These are phyloP conservation scores for Dolichotis patagonum DNA, from an alignment of 2,113 vertebrate species.

Conservation along the genomic window DNA sequence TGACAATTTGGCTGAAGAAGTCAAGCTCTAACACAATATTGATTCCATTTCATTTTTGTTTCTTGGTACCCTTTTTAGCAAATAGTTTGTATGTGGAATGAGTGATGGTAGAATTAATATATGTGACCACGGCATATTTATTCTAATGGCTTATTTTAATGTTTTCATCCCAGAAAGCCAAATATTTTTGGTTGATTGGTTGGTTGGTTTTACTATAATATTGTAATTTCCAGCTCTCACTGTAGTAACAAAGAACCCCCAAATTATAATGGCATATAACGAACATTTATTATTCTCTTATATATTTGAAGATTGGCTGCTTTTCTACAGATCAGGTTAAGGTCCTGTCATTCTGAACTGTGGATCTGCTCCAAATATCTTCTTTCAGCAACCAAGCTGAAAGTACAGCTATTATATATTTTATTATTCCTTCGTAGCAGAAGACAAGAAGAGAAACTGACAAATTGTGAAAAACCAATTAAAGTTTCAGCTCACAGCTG, in stretches of 20 bases:
- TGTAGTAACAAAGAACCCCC: constrained; percentile 18
- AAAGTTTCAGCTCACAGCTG: not conserved
- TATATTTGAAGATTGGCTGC: not conserved
- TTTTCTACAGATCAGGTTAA: not conserved
- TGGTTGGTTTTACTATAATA: constrained; percentile 1
- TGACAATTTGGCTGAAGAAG: constrained; percentile 71
- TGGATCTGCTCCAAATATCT: not conserved
- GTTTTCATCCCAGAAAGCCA: not conserved
- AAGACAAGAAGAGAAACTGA: not conserved
- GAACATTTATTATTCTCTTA: not conserved
- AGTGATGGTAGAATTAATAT: not conserved
- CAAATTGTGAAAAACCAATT: not conserved
- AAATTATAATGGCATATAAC: not conserved
- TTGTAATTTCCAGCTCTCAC: constrained; percentile 40
- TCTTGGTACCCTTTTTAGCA: constrained; percentile 64
- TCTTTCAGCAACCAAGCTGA: not conserved
- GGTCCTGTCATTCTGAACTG: constrained; percentile 6
- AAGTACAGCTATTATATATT: not conserved
- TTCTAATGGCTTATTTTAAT: constrained; percentile 48
- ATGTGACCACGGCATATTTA: not conserved
- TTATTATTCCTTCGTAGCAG: not conserved
- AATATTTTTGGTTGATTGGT: not conserved
- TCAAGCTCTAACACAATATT: constrained; percentile 70
- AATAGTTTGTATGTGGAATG: constrained; percentile 50
- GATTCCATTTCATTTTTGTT: constrained; percentile 76